Base-by-base conservation (phyloP, 1,140 invertebrate species). In the Leucophenga varia region DNA sequence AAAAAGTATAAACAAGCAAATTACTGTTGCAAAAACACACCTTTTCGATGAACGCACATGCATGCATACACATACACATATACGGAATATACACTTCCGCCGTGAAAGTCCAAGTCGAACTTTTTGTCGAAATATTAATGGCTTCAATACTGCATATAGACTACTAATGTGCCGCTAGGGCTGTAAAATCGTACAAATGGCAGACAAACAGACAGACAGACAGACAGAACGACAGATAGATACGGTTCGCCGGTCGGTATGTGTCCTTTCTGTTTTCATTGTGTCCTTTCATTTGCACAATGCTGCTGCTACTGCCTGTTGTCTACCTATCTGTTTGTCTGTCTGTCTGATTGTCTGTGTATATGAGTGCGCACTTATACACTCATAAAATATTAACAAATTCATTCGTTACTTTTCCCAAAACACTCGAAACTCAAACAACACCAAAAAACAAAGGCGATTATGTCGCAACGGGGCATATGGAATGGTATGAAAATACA, bases 301-400 rank as follows among this genome's bases (percentile, higher is more conserved):
- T n/a, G n/a, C n/a, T n/a, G n/a, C n/a, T n/a, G n/a, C n/a, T n/a
- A 5, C 52, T 47, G 36, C 43, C 39, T 49, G 49, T 35, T 41
- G 43, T 22, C 28, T 31, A 19, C 36, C n/a, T n/a, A n/a, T n/a
- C n/a, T n/a, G 25, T 45, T n/a, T 39, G 25, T 36, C 17, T 36
- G 16, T 37, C 9, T 18, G 32, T 21, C 21, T 45, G 31, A 43
- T 22, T 36, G 40, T 21, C 21, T 18, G 21, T 42, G 47, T 30
- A 51, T 47, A 13, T 52, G 64, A 67, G 63, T 67, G 63, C 64
- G 64, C 63, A 67, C 63, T 67, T 67, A 67, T 67, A 59, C 59
- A 59, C 63, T 67, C 63, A 67, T 67, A 68, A 67, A 67, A 67
- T 67, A 67, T 67, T 67, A 67, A 67, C 63, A 67, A 67, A 67